Evolutionary conservation across 1,140 invertebrate genomes (phyloP).

Genomic region (Neelides sp.): DNA sequence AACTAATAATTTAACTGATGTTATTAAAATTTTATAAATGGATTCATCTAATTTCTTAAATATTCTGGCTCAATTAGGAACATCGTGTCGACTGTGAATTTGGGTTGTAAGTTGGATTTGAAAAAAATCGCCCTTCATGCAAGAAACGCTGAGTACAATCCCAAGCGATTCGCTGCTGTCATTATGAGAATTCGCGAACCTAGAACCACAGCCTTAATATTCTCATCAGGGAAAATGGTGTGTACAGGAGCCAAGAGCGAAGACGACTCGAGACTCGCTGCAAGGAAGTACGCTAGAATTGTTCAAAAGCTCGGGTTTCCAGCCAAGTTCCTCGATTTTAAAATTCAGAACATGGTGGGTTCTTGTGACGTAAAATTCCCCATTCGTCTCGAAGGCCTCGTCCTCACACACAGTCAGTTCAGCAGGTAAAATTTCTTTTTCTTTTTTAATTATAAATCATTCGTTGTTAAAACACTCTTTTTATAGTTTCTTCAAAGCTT

Average conservation of each 20-base stretch:
- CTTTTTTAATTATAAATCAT: no score
- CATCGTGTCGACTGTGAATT: conserved; percentile 95
- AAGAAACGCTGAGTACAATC: conserved; percentile 99
- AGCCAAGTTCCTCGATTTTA: conserved; percentile 98
- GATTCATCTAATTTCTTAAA: background rate
- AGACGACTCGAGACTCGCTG: conserved; percentile 89
- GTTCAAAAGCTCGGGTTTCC: conserved; percentile 97
- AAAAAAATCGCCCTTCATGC: conserved; percentile 98
- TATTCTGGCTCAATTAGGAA: conserved; percentile 63
- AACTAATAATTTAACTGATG: no score
- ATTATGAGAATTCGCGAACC: conserved; percentile 99
- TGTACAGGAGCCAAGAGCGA: conserved; percentile 99
- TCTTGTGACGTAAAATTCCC: conserved; percentile 99
- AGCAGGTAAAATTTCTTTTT: conserved; percentile 51
- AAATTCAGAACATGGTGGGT: conserved; percentile 99
- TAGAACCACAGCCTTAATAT: conserved; percentile 95
- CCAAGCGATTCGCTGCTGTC: conserved; percentile 98
- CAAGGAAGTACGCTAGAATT: conserved; percentile 96
- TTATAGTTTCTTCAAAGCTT: no score
- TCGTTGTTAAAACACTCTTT: no score
- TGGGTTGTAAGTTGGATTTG: conserved; percentile 87
- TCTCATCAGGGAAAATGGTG: conserved; percentile 99
- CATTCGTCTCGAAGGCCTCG: conserved; percentile 90
- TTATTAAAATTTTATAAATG: background rate
- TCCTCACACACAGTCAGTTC: conserved; percentile 93